Percentiles rank a stretch among this genome's conserved stretches.
Conservation (phyloP, 2,113 vertebrate genomes). For the Columbina picui region DNA sequence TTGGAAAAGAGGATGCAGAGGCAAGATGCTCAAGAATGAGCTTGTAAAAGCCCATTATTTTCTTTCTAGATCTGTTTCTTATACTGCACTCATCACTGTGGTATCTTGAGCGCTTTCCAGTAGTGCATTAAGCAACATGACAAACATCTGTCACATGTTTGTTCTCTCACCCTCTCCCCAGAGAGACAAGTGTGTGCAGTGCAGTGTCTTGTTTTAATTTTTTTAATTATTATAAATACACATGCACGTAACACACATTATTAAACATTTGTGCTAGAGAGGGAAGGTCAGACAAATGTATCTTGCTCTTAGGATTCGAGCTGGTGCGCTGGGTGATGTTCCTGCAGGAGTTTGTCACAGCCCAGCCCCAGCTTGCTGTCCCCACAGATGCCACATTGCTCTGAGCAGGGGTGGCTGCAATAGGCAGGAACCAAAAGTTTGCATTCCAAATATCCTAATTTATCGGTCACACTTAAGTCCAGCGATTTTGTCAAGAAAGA, state of each 20-base stretch:
- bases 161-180: constrained; percentile 55
- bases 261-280: background rate
- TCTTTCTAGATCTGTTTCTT: constrained; percentile 61
- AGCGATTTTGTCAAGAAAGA: background rate
- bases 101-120: constrained; percentile 69
- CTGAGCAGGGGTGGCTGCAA: background rate
- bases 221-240: constrained; percentile 54
- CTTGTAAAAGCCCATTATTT: constrained; percentile 57
- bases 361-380: background rate
- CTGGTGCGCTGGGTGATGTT: background rate
- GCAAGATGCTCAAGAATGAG: constrained; percentile 51
- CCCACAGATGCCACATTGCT: background rate
- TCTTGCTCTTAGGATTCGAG: background rate
- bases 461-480: background rate
- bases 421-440: background rate
- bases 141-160: constrained; percentile 69
- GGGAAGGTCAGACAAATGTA: constrained; percentile 10
- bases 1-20: constrained; percentile 20
- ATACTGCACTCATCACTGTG: constrained; percentile 65
- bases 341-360: background rate
- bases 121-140: constrained; percentile 68
- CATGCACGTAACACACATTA: constrained; percentile 21
- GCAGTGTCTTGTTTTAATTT: constrained; percentile 46
- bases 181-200: constrained; percentile 48
- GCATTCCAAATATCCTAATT: background rate